Conservation (phyloP, 2,888 invertebrate genomes). For the Salpingus planirostris region DNA sequence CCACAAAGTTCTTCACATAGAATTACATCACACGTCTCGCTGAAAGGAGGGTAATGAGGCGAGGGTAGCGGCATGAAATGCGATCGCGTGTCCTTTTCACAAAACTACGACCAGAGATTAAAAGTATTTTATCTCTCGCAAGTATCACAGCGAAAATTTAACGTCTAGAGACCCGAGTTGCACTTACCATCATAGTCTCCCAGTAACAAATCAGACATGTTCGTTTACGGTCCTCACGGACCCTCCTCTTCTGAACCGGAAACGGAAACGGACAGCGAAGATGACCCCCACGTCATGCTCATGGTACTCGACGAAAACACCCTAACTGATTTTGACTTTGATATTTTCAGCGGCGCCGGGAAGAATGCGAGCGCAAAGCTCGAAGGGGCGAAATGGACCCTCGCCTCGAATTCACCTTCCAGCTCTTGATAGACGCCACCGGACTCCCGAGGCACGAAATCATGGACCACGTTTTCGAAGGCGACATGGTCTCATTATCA, state of each 20-base stretch:
- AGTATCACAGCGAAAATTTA: constrained; percentile 6
- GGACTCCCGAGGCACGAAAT: constrained; percentile 73
- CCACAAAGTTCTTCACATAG: constrained; percentile 18
- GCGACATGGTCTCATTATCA: constrained; percentile 88
- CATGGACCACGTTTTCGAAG: constrained; percentile 86
- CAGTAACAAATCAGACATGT: constrained; percentile 22
- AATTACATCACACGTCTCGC: constrained; percentile 28
- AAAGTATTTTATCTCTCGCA: constrained; percentile 6
- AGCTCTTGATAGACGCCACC: constrained; percentile 77
- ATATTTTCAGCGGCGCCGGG: constrained; percentile 56
- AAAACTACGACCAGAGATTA: constrained; percentile 6
- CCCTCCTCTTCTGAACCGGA: constrained; percentile 23
- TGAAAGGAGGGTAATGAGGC: constrained; percentile 26
- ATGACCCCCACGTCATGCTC: constrained; percentile 29
- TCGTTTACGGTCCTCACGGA: constrained; percentile 30
- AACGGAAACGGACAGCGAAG: constrained; percentile 19
- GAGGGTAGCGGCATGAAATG: constrained; percentile 22
- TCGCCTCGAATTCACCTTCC: constrained; percentile 82
- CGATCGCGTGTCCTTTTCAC: constrained; percentile 19
- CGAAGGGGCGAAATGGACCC: constrained; percentile 89
- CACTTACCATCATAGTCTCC: background rate
- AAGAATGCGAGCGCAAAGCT: constrained; percentile 89
- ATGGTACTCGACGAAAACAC: too few relatives aligned
- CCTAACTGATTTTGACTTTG: constrained; percentile 1
- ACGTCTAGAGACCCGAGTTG: constrained; percentile 1